Evolutionary conservation across 1,140 invertebrate genomes (phyloP), one percentile per base, ranked within the genome.

Genomic region (Tetramorium alpestre): DNA sequence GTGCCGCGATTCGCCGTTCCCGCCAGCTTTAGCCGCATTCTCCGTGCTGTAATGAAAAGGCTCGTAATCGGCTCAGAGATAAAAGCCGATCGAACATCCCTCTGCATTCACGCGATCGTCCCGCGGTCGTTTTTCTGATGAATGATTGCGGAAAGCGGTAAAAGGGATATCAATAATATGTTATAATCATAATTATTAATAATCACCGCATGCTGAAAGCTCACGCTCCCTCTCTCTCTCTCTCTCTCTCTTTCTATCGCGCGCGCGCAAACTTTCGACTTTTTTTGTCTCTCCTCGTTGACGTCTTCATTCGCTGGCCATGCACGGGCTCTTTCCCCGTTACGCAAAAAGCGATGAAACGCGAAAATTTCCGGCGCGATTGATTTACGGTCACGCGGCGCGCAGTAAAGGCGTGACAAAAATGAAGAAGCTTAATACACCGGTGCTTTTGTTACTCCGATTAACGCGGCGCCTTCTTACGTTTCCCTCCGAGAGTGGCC

Each of bases 361-460:
- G 88, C 89, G 91, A 92, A 93, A 93, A 93, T 91, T 88, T 86
- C 11, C 75, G 60, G 67, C 69, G 76, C 73, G 87, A 58, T 87
- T 94, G 91, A 94, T 94, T 94, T 94, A 94, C 92, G 93, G 87
- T 86, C 33, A n/a, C 64, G 86, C 70, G 87, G 70, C 82, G 89
- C 90, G 91, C 91, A 87, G 89, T 94, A 94, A 95, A 94, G 82
- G 89, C 92, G 92, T 94, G 94, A 94, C 92, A 89, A 90, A 94
- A 93, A 94, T 94, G 92, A 94, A 94, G 93, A 93, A 92, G 92
- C 93, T 94, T 93, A 93, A 90, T 87, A 89, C 51, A 54, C 64
- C 44, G 49, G 22, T n/a, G 82, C 82, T 85, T 89, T 84, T 77
- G 78, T 87, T 85, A 67, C 51, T 67, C 54, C 76, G 58, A 33